Percentiles rank a stretch among this genome's conserved stretches.
phyloP scores from a whole-genome alignment of 2,113 vertebrate species.

The Poicephalus meyeri region DNA sequence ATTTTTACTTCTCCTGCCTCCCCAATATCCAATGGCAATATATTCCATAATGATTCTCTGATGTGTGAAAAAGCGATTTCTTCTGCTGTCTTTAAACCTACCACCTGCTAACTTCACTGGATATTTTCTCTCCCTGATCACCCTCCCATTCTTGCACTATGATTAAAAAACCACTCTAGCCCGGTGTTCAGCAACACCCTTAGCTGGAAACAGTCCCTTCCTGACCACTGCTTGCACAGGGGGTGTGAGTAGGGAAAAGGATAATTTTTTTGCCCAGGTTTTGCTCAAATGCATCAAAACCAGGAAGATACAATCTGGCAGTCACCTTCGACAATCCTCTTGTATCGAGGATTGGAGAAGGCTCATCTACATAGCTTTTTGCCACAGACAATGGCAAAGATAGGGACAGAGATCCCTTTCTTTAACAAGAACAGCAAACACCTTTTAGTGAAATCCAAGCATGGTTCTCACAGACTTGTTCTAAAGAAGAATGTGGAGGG shows the following conservation, averaged over 20 bases:
- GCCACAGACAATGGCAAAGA: not conserved
- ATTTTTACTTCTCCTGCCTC: not conserved
- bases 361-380: not conserved
- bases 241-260: not conserved
- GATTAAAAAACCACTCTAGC: not conserved
- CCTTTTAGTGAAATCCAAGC: not conserved
- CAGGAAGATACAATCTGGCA: fast-evolving
- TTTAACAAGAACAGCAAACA: not conserved
- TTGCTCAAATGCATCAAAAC: not conserved
- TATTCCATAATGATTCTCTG: not conserved
- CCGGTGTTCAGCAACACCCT: not conserved
- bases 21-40: not conserved
- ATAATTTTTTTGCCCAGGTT: not conserved
- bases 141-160: not conserved
- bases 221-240: not conserved
- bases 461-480: not conserved
- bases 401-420: not conserved
- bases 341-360: not conserved
- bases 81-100: not conserved
- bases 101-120: not conserved
- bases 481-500: not conserved
- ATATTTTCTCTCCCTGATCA: not conserved
- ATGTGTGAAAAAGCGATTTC: not conserved
- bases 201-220: not conserved
- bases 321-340: not conserved